These are phyloP conservation scores for Mormyrus iriodes DNA, from an alignment of 2,113 vertebrate species.

Conservation along the genomic window DNA sequence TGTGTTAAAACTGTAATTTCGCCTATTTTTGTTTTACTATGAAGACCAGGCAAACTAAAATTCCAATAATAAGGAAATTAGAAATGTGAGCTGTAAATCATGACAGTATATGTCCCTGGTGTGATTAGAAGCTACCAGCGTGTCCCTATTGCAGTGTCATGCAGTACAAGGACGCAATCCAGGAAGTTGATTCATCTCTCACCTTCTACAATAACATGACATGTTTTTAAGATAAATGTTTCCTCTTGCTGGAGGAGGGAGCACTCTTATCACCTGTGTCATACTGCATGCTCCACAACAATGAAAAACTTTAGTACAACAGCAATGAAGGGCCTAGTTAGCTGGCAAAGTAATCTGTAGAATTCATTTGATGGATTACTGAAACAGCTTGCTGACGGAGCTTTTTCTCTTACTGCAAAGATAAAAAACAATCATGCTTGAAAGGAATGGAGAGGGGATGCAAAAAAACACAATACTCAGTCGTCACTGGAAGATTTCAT, in stretches of 20 bases:
- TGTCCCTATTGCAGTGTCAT: background rate
- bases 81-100: background rate
- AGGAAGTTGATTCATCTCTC: background rate
- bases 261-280: background rate
- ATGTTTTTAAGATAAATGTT: background rate
- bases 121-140: background rate
- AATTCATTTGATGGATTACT: background rate
- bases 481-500: background rate
- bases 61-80: background rate
- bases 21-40: background rate
- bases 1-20: background rate
- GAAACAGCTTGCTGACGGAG: background rate
- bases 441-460: background rate
- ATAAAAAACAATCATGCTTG: background rate
- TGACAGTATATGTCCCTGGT: background rate
- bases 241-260: background rate
- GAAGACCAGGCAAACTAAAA: background rate
- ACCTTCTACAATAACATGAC: background rate
- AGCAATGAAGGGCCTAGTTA: background rate
- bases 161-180: background rate
- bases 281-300: background rate
- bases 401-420: background rate
- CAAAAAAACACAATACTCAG: background rate
- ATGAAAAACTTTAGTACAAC: background rate
- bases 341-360: background rate